phyloP scores from a whole-genome alignment of 2,797 vertebrate genomes.

The Enteromius unitaeniatus region DNA sequence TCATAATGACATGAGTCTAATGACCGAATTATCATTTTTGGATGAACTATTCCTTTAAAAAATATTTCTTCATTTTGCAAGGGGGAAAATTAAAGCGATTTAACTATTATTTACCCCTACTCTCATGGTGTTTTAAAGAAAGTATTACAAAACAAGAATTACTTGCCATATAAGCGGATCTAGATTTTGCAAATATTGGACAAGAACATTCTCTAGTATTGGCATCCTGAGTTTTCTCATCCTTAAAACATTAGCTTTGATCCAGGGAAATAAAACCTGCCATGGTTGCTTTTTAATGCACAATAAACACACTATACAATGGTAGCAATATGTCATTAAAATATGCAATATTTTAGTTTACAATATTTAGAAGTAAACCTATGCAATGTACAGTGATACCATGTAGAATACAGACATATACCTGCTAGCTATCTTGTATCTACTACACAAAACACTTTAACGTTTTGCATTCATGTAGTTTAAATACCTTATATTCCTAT shows the following conservation, averaged over 20 bases:
- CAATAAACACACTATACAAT: slow-evolving; percentile 24
- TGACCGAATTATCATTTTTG: neutral
- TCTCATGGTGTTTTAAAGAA: neutral
- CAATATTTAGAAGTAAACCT: slow-evolving; percentile 25
- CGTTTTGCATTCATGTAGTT: slow-evolving; percentile 19
- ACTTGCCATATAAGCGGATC: neutral
- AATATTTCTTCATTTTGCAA: neutral
- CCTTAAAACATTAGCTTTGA: slow-evolving; percentile 1
- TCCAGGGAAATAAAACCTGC: slow-evolving; percentile 5
- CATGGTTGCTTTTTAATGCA: neutral
- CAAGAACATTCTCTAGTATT: neutral
- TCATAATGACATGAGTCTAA: neutral
- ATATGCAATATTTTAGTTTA: slow-evolving; percentile 12
- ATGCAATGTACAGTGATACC: slow-evolving; percentile 22
- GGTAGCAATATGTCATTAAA: slow-evolving; percentile 7
- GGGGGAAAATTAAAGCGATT: neutral
- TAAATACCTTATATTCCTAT: slow-evolving; percentile 5
- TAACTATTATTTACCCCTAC: neutral
- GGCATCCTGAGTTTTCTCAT: neutral
- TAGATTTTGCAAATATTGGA: neutral
- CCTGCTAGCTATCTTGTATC: slow-evolving; percentile 11
- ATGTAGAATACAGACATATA: slow-evolving; percentile 24
- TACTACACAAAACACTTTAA: slow-evolving; percentile 23
- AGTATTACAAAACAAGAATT: neutral
- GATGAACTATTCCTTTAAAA: neutral